Base-by-base conservation (phyloP, 1,140 invertebrate genomes). In the Eupristina koningsbergeri region DNA sequence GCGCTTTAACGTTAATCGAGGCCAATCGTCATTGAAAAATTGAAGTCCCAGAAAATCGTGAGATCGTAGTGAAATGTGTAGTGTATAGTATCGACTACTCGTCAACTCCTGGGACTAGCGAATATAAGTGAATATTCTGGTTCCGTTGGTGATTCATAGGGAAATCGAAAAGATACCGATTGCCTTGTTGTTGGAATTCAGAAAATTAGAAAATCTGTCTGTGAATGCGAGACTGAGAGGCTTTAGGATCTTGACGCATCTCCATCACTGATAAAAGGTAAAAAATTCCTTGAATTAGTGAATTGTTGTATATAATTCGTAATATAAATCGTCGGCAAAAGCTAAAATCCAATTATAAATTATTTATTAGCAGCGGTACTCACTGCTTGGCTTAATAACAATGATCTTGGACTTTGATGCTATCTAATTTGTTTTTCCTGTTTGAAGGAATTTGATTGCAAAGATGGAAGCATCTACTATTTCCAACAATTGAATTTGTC, bases 1-100 rank as follows among this genome's bases (percentile, higher is more conserved):
- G 29, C 36, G 22, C 67, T 71, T 19, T n/a, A 22, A 71, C 67
- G 19, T 41, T 22, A 41, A 71, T 71, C 39, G 17, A 71, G 67
- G 36, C 67, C 67, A 41, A 41, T 71, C 29, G 39, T 71, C 67
- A 41, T 71, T 71, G 67, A 71, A 71, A 71, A 39, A 71, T 71
- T 71, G 67, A 71, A 71, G 39, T 13, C 22, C 22, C 67, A 26
- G 36, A 19, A 13, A 71, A 71, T 71, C 39, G 67, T 8, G 36
- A 41, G 67, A 41, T 71, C 39, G 17, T 8, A 71, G 67, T 71
- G 67, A 71, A 71, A 41, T 36, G 67, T 71, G 26, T 8, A 17
- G 8, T 7, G 11, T 36, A 6, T 11, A 3, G 26, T 36, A 9
- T 26, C 19, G 67, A 39, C 22, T n/a, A n/a, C n/a, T 69, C 26